These are phyloP conservation scores for Tethea ocularis DNA, from an alignment of 2,888 invertebrate species.

Conservation along the genomic window DNA sequence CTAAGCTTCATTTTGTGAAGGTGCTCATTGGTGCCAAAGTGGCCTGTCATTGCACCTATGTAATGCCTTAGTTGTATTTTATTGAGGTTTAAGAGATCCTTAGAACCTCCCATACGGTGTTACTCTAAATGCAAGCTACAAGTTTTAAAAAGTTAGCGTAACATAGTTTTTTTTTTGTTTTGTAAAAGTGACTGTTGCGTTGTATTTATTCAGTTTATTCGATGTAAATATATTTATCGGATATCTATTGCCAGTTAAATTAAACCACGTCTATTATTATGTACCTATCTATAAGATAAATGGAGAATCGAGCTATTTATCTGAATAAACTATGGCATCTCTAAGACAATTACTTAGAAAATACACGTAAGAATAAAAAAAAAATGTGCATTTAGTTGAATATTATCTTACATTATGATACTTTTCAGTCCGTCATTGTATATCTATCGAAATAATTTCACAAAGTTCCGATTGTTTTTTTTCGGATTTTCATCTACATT, in stretches of 20 bases:
- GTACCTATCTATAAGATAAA: background rate
- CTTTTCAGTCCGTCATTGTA: conserved; percentile 8
- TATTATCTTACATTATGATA: background rate
- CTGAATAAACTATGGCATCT: background rate
- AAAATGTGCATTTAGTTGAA: conserved; percentile 8
- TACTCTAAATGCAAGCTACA: no score
- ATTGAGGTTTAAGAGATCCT: no score
- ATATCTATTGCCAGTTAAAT: background rate
- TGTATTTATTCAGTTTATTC: background rate
- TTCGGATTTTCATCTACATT: background rate
- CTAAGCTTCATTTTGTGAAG: no score
- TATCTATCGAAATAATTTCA: background rate
- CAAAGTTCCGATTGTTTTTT: no score
- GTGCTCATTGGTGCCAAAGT: no score
- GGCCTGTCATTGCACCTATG: no score
- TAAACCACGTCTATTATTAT: background rate
- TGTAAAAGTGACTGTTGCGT: no score
- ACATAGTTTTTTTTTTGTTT: no score
- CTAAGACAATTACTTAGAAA: conserved; percentile 5
- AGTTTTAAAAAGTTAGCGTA: no score
- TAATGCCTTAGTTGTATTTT: no score
- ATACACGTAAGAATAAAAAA: background rate
- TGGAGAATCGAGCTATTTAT: background rate
- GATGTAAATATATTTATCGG: background rate
- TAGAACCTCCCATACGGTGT: no score